Percentiles rank a stretch among this genome's conserved stretches.
These are phyloP conservation scores for Boleophthalmus pectinirostris DNA, from an alignment of 2,113 vertebrate genomes.

Conservation along the genomic window DNA sequence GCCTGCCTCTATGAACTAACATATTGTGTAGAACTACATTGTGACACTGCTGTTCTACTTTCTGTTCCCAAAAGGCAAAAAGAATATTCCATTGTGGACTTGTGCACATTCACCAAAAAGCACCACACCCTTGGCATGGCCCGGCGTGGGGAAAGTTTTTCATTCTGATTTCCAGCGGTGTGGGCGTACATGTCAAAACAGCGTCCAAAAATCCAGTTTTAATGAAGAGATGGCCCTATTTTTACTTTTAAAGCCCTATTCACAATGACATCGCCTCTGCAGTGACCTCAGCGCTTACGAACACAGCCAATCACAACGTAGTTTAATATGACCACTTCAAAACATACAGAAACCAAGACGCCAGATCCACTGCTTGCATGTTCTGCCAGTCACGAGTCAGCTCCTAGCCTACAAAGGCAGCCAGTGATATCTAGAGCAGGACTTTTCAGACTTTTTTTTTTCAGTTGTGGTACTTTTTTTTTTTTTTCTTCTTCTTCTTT, in stretches of 20 bases:
- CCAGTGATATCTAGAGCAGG: slow-evolving; percentile 16
- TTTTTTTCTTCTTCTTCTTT: no score
- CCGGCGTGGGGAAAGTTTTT: slow-evolving; percentile 48
- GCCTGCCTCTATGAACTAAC: no score
- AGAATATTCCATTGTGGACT: slow-evolving; percentile 30
- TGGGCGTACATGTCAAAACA: slow-evolving; percentile 34
- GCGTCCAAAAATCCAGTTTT: slow-evolving; percentile 15
- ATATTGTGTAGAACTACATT: not conserved
- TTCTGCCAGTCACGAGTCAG: slow-evolving; percentile 32
- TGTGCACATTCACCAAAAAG: slow-evolving; percentile 21
- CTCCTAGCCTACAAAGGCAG: slow-evolving; percentile 9
- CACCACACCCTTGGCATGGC: slow-evolving; percentile 56
- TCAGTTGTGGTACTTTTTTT: no score
- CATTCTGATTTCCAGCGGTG: slow-evolving; percentile 45
- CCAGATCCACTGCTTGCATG: slow-evolving; percentile 30
- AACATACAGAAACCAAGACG: not conserved
- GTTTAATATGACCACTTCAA: not conserved
- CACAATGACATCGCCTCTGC: not conserved
- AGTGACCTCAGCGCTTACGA: slow-evolving; percentile 8
- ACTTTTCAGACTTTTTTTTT: no score
- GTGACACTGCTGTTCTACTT: not conserved
- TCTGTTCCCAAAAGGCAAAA: slow-evolving; percentile 9
- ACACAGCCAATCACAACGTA: not conserved
- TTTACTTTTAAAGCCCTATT: slow-evolving; percentile 1
- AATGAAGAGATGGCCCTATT: slow-evolving; percentile 26